Evolutionary conservation across 2,888 invertebrate species (phyloP).

Genomic region (Cryptops parisi): DNA sequence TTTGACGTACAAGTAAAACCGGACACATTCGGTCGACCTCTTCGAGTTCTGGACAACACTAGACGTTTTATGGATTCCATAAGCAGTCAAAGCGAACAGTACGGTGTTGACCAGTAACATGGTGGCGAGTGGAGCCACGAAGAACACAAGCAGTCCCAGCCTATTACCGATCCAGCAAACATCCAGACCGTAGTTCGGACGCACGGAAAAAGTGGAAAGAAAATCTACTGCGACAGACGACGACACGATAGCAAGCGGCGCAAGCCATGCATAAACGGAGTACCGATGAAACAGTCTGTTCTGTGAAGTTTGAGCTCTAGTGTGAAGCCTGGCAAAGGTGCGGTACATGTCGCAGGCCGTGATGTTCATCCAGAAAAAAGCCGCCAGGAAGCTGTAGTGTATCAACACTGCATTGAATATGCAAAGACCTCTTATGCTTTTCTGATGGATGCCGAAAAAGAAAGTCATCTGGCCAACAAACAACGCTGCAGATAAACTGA

Average conservation of each 20-base stretch:
- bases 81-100: constrained; percentile 30
- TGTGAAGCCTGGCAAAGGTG: constrained; percentile 19
- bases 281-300: constrained; percentile 22
- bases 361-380: constrained; percentile 37
- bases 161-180: constrained; percentile 33
- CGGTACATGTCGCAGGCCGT: constrained; percentile 35
- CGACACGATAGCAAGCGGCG: constrained; percentile 28
- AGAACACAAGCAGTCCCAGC: constrained; percentile 30
- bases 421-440: constrained; percentile 20
- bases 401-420: constrained; percentile 26
- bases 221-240: constrained; percentile 20
- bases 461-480: constrained; percentile 31
- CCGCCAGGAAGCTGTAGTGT: constrained; percentile 33
- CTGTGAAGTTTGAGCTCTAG: not conserved
- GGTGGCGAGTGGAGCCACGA: constrained; percentile 31
- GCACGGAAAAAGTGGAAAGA: constrained; percentile 16
- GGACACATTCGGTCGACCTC: constrained; percentile 19
- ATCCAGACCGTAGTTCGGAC: constrained; percentile 15
- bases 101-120: constrained; percentile 30
- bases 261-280: constrained; percentile 32
- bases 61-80: constrained; percentile 23
- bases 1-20: constrained; percentile 29
- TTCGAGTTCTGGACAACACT: not conserved
- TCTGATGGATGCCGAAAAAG: constrained; percentile 21
- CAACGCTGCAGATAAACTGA: constrained; percentile 30